phyloP scores from a whole-genome alignment of 35 echinoderm and acorn worm species.

The Ophioderma brevispina region DNA sequence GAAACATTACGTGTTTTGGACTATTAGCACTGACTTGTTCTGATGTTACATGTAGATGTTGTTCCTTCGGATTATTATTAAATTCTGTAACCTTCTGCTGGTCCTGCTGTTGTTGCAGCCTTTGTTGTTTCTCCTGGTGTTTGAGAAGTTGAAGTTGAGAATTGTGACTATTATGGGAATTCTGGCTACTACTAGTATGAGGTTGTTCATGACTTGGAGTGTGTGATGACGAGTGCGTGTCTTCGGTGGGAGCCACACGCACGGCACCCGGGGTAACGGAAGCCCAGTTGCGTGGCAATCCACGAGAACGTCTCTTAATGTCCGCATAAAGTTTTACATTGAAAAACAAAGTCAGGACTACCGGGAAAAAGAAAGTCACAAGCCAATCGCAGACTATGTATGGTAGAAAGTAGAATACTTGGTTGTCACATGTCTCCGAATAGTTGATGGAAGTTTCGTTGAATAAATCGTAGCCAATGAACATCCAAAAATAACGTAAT shows the following conservation, averaged over 20 bases:
- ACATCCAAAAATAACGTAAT: not conserved
- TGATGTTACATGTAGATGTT: not conserved
- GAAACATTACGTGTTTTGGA: not conserved
- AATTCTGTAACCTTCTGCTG: not conserved
- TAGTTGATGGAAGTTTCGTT: conserved; percentile 1
- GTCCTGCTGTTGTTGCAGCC: not conserved
- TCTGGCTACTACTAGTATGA: not conserved
- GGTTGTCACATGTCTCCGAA: conserved; percentile 24
- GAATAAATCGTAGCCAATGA: not conserved
- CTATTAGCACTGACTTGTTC: not conserved
- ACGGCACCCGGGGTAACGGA: not conserved
- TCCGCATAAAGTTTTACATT: not conserved
- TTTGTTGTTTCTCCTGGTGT: not conserved
- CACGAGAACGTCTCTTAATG: not conserved
- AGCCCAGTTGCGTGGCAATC: not conserved
- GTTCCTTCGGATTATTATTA: not conserved
- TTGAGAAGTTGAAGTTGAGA: not conserved
- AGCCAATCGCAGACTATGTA: conserved; percentile 30
- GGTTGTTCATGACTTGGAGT: not conserved
- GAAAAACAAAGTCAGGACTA: not conserved
- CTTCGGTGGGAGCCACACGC: not conserved
- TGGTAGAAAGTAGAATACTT: conserved; percentile 13
- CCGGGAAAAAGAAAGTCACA: conserved; percentile 43
- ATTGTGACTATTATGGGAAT: not conserved
- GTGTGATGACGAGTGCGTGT: not conserved